phyloP scores from a whole-genome alignment of 2,888 invertebrate species.

The Oxyteleia sp. region DNA sequence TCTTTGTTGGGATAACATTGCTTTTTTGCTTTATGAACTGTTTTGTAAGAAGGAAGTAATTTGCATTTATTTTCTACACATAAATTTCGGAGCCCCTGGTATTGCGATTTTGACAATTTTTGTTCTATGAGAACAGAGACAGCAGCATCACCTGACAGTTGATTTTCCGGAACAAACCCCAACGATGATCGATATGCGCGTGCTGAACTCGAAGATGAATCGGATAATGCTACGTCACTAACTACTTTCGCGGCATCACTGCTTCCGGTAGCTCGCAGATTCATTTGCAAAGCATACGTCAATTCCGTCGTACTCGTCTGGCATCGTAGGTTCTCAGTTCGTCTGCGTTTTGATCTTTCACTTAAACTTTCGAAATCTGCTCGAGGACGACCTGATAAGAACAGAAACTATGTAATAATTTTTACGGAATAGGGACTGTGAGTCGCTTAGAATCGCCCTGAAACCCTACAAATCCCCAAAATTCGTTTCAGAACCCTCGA shows the following conservation, averaged over 20 bases:
- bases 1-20: constrained; percentile 27
- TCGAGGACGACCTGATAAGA: constrained; percentile 24
- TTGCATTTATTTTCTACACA: constrained; percentile 29
- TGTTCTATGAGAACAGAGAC: constrained; percentile 68
- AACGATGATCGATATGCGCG: constrained; percentile 53
- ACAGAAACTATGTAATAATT: constrained; percentile 1
- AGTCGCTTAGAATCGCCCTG: too few relatives aligned
- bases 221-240: constrained; percentile 31
- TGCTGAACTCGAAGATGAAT: constrained; percentile 47
- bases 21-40: constrained; percentile 26
- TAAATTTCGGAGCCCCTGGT: constrained; percentile 41
- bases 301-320: background rate
- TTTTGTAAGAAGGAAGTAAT: constrained; percentile 30
- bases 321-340: constrained; percentile 6
- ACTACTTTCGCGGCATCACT: constrained; percentile 47
- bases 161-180: constrained; percentile 46
- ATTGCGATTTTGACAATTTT: constrained; percentile 51
- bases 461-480: too few relatives aligned
- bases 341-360: constrained; percentile 30
- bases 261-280: constrained; percentile 18
- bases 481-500: too few relatives aligned
- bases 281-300: constrained; percentile 9
- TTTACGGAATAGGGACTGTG: background rate
- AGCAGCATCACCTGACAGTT: constrained; percentile 49
- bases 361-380: constrained; percentile 3